These are phyloP conservation scores for Caenorhabditis remanei DNA, from an alignment of 1,140 invertebrate species.

Conservation along the genomic window DNA sequence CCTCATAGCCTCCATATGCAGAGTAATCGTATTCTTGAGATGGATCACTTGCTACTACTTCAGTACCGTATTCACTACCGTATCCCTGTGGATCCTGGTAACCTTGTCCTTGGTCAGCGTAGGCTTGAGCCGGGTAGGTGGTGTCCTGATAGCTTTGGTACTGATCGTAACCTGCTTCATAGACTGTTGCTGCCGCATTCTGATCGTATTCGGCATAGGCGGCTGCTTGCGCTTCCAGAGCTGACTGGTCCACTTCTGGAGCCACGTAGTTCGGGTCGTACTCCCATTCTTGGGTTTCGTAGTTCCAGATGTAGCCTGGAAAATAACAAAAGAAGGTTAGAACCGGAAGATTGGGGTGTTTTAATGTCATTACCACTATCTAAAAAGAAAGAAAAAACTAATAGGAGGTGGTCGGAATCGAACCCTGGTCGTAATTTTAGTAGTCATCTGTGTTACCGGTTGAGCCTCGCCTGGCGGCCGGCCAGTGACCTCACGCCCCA, in stretches of 20 bases:
- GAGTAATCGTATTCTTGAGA: conserved; percentile 59
- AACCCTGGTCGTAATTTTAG: too few relatives aligned
- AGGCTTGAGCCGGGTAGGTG: not conserved
- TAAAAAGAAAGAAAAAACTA: too few relatives aligned
- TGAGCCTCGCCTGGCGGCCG: too few relatives aligned
- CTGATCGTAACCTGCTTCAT: conserved; percentile 38
- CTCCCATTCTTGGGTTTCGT: conserved; percentile 64
- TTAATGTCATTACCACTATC: too few relatives aligned
- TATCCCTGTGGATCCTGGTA: conserved; percentile 8
- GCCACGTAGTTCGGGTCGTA: conserved; percentile 55
- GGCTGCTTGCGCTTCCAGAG: conserved; percentile 25
- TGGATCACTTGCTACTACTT: not conserved
- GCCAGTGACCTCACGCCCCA: too few relatives aligned
- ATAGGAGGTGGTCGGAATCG: too few relatives aligned
- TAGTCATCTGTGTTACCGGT: too few relatives aligned
- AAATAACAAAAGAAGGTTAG: too few relatives aligned
- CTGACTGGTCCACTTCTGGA: conserved; percentile 22
- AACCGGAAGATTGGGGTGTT: too few relatives aligned
- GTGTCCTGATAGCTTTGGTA: not conserved
- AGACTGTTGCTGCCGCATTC: not conserved
- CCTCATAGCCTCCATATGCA: conserved; percentile 45
- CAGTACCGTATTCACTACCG: too few relatives aligned
- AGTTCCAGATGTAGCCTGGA: conserved; percentile 64
- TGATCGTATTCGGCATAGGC: conserved; percentile 40
- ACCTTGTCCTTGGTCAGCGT: not conserved